These are phyloP conservation scores for Sycobia sp. DNA, from an alignment of 1,140 invertebrate species.

Conservation along the genomic window DNA sequence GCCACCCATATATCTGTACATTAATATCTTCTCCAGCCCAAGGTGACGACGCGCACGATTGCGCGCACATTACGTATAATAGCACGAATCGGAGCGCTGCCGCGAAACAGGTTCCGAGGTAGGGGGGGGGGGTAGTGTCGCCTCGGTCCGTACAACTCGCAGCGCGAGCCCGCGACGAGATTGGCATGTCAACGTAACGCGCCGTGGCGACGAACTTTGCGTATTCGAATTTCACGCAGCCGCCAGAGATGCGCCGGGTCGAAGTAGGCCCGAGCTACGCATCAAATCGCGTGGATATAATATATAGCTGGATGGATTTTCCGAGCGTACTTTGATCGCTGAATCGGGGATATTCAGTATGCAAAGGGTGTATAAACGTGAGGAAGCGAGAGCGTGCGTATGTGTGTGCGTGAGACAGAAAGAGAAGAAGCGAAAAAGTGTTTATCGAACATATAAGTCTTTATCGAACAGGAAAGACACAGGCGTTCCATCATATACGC, in stretches of 20 bases:
- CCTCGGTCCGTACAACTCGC: constrained; percentile 11
- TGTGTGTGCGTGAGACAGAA: too few relatives aligned
- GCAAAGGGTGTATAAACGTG: constrained; percentile 14
- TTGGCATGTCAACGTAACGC: constrained; percentile 31
- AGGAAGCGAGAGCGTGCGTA: background rate
- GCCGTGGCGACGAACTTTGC: constrained; percentile 18
- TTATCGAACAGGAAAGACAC: too few relatives aligned
- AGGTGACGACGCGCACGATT: constrained; percentile 28
- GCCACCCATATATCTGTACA: too few relatives aligned
- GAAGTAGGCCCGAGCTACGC: background rate
- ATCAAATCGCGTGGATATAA: constrained; percentile 22
- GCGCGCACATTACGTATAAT: too few relatives aligned
- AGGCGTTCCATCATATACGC: too few relatives aligned
- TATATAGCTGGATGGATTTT: constrained; percentile 6
- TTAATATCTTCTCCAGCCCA: constrained; percentile 11
- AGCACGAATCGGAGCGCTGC: too few relatives aligned
- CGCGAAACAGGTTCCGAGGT: constrained; percentile 29
- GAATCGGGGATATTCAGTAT: too few relatives aligned
- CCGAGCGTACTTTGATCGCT: background rate
- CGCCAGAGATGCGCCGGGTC: constrained; percentile 3
- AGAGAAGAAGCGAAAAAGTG: too few relatives aligned
- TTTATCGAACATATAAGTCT: too few relatives aligned
- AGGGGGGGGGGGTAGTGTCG: too few relatives aligned
- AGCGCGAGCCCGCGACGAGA: constrained; percentile 6
- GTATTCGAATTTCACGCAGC: constrained; percentile 33